Evolutionary conservation across 2,888 invertebrate species (phyloP), one percentile per base, ranked within the genome.

Genomic region (Tortricodes alternella): DNA sequence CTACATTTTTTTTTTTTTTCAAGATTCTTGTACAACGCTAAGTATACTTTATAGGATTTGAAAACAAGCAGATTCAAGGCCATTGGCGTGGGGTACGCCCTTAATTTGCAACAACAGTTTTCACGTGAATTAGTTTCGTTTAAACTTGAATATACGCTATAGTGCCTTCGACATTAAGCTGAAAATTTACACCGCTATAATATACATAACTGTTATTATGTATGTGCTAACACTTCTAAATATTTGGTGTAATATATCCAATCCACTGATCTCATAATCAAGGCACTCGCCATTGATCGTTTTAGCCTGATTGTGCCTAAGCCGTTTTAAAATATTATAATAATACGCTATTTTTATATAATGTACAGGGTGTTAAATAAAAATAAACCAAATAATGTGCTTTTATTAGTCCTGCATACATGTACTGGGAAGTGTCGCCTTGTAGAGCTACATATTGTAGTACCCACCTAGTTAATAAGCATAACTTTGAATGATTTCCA

Each of bases 321-420:
- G 76, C 68, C 67, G 66, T 59, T 55, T 73, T 74, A 74, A 74
- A 73, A 72, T 73, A 49, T n/a, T n/a, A n/a, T n/a, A 70, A 71
- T 44, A 74, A 74, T 74, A 78, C 77, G 84, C 76, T 88, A 88
- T 88, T 89, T 89, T 88, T 84, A 82, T 89, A 87, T 77, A 67
- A 74, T 89, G 88, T 89, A 89, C 89, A 90, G 89, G 89, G 89
- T 89, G 89, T 85, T 82, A 71, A 78, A 78, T 71, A 78, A 83
- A 51, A 53, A 55, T 19, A 89, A 85, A 89, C 89, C 89, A 89
- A 90, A 89, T 80, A 84, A 60, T 82, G 83, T 86, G 89, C 89
- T 89, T 90, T 88, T 88, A 87, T 29, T 56, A 56, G 82, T 83
- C 76, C 75, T 73, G 75, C 74, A 71, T 72, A 67, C 62, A 73